Evolutionary conservation across 2,888 invertebrate genomes (phyloP).

Genomic region (Erannis defoliaria): DNA sequence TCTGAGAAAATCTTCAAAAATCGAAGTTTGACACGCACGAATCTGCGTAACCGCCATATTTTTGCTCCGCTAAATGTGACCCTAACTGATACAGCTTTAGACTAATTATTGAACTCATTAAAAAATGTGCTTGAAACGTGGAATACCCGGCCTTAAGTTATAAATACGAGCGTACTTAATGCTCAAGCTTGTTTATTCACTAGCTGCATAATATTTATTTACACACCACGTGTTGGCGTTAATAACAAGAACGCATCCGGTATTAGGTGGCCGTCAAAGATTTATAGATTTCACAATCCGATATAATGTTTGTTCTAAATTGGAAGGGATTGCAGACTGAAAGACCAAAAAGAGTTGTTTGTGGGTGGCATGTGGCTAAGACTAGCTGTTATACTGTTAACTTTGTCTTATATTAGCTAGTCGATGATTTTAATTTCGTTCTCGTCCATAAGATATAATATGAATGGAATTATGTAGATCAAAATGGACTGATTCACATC

Average conservation of each 20-base stretch:
- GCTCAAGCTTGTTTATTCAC: conserved; percentile 27
- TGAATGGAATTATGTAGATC: too few relatives aligned
- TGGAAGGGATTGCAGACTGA: conserved; percentile 4
- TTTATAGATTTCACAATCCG: conserved; percentile 53
- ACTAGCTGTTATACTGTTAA: background rate
- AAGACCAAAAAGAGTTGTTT: conserved; percentile 9
- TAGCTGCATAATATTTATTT: conserved; percentile 28
- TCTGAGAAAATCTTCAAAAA: too few relatives aligned
- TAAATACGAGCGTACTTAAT: conserved; percentile 22
- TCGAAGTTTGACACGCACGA: too few relatives aligned
- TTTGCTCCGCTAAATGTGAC: too few relatives aligned
- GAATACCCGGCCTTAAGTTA: conserved; percentile 6
- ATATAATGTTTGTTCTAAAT: conserved; percentile 22
- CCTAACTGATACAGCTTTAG: too few relatives aligned
- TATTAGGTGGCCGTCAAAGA: conserved; percentile 51
- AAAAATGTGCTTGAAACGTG: too few relatives aligned
- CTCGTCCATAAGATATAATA: too few relatives aligned
- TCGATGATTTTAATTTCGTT: background rate
- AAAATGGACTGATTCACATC: too few relatives aligned
- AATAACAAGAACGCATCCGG: conserved; percentile 54
- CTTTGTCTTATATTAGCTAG: background rate
- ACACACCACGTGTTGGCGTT: conserved; percentile 38
- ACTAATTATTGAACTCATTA: too few relatives aligned
- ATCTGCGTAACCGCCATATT: too few relatives aligned
- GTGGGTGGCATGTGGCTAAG: conserved; percentile 6